Evolutionary conservation across 2,888 invertebrate genomes (phyloP), one percentile per base, ranked within the genome.

Genomic region (Torymus aiolomorphi): DNA sequence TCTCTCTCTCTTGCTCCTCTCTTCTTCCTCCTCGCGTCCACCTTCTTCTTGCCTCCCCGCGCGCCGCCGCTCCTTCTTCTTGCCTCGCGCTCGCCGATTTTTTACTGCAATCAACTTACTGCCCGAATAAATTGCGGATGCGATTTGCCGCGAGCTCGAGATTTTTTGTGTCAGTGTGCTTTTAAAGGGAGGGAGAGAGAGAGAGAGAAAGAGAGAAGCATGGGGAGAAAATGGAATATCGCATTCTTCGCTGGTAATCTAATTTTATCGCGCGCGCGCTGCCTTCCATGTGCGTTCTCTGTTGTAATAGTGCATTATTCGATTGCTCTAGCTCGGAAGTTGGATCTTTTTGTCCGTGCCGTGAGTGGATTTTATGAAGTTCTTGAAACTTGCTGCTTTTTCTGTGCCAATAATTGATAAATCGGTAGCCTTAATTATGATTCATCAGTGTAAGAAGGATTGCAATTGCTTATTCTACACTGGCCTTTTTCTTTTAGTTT

Each of bases 111-210:
- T 77, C 77, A 77, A 77, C 77, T 77, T 71, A 77, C 77, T 77
- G 71, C 63, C 77, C 77, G 77, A 77, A 77, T 77, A 77, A 77
- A 77, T 77, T 77, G 77, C 77, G 77, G 77, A 77, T 71, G 77
- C 77, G 77, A 77, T 77, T 77, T 77, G 77, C 71, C 77, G 65
- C 77, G 75, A 66, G 73, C 66, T 49, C 66, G 59, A 10, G 49
- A 56, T 76, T 77, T 71, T 77, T 72, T 77, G 65, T 78, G 71
- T 72, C 66, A 71, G 65, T 66, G 57, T 70, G 76, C 77, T 61
- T 65, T 54, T 49, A 69, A 65, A 65, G 51, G 71, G 24, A 20
- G 52, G 57, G 57, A 59, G 71, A 77, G 71, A 77, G 31, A 31
- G 4, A 31, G 31, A 31, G 31, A 31, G 4, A 31, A 3, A 24